Base-by-base conservation (phyloP, 2,888 invertebrate genomes). In the Leistus spinibarbis region DNA sequence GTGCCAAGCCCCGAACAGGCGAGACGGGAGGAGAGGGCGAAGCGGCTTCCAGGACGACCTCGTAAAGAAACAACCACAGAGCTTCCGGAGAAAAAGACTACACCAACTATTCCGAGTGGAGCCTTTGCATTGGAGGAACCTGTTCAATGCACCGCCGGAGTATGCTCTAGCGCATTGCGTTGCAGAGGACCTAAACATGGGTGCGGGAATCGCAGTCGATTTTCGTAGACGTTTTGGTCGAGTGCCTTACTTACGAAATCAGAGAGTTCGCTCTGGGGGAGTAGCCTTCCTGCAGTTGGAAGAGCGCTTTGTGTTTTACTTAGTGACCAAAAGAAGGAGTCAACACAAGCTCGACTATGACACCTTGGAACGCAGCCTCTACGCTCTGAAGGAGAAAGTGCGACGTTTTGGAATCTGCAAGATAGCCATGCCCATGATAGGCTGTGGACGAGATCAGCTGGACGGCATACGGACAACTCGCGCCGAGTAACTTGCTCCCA, bases 131-230 rank as follows among this genome's bases (percentile, higher is more conserved):
- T 57, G 16, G 57, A 57, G 16, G 57, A 57, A 88, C 83, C 81
- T 86, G 60, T 90, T 84, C 82, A 78, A 81, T 19, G 85, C 85
- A 0, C 84, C 86, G 0, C 78, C 81, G 3, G 81, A 86, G 20
- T 82, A 82, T 73, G 84, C 87, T 0, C 78, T 87, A 57, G 87
- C 85, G 0, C 87, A 87, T 78, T 77, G 24, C 82, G 87, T 0
- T 84, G 83, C 4, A 82, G 87, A 3, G 87, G 87, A 87, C 78
- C 80, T 88, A 62, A 82, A 78, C 7, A 87, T 88, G 87, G 84
- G 83, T 7, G 85, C 84, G 1, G 87, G 87, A 2, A 86, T 87
- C 76, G 87, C 87, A 0, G 84, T 86, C 0, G 82, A 83, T 73
- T 83, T 82, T 73, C 79, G 78, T 57, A 53, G 19, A 27, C 16